Percentiles rank a stretch among this genome's conserved stretches.
phyloP scores from a whole-genome alignment of 2,797 vertebrate genomes.

The Muscicapa comitata region DNA sequence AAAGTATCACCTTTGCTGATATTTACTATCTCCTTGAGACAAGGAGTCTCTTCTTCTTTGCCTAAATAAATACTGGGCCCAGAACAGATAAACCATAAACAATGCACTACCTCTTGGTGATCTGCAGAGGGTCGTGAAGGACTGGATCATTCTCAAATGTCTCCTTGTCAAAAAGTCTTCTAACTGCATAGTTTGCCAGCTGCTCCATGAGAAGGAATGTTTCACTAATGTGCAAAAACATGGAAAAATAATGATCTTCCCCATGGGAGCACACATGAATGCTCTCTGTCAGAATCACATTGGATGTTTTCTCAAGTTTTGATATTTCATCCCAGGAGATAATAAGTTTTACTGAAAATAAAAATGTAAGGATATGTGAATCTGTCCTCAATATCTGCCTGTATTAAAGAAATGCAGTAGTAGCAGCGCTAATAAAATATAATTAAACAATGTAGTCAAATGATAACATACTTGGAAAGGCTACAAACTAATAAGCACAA shows the following conservation, averaged over 20 bases:
- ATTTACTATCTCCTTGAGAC: neutral
- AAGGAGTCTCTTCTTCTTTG: neutral
- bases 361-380: slow-evolving; percentile 28
- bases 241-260: slow-evolving; percentile 95
- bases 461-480: neutral
- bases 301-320: slow-evolving; percentile 91
- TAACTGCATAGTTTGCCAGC: slow-evolving; percentile 89
- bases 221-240: slow-evolving; percentile 93
- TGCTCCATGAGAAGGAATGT: slow-evolving; percentile 97
- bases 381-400: neutral
- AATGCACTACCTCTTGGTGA: slow-evolving; percentile 88
- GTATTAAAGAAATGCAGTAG: neutral
- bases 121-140: slow-evolving; percentile 88
- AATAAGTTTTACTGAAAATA: slow-evolving; percentile 88
- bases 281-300: slow-evolving; percentile 91
- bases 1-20: neutral
- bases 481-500: neutral
- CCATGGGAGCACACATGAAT: slow-evolving; percentile 88
- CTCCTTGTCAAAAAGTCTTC: slow-evolving; percentile 95
- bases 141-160: slow-evolving; percentile 85
- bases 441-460: neutral
- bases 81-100: neutral
- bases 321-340: slow-evolving; percentile 95
- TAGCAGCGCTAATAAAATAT: neutral
- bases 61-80: neutral